Percentiles rank a stretch among this genome's conserved stretches.
These are phyloP conservation scores for Nipponacmea schrenckii DNA, from an alignment of 2,888 invertebrate species.

Conservation along the genomic window DNA sequence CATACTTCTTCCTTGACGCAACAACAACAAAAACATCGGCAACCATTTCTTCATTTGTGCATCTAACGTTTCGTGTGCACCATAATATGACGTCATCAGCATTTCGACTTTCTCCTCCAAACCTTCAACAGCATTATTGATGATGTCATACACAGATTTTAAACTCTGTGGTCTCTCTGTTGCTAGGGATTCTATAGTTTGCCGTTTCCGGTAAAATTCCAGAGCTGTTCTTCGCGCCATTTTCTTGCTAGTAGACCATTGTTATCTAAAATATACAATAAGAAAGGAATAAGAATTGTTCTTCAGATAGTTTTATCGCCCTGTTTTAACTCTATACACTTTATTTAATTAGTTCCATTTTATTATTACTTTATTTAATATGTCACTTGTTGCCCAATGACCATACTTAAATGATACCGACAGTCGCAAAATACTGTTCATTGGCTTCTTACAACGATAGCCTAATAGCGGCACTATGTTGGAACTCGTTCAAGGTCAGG, in stretches of 20 bases:
- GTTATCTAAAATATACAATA: neutral
- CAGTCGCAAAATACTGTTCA: too few relatives aligned
- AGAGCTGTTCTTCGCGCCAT: slow-evolving; percentile 54
- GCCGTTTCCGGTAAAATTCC: slow-evolving; percentile 54
- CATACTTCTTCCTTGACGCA: slow-evolving; percentile 22
- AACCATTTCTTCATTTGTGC: slow-evolving; percentile 48
- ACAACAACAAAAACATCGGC: slow-evolving; percentile 38
- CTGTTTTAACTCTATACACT: too few relatives aligned
- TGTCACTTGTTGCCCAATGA: too few relatives aligned
- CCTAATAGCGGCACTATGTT: too few relatives aligned
- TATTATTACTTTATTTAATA: too few relatives aligned
- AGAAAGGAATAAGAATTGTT: neutral
- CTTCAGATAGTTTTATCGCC: too few relatives aligned
- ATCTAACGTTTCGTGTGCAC: slow-evolving; percentile 41
- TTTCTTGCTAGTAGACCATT: neutral
- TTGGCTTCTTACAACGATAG: too few relatives aligned
- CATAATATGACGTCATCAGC: slow-evolving; percentile 47
- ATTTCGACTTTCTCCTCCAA: slow-evolving; percentile 43
- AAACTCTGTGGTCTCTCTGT: slow-evolving; percentile 56
- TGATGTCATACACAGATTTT: slow-evolving; percentile 49
- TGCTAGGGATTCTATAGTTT: slow-evolving; percentile 48
- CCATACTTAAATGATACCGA: too few relatives aligned
- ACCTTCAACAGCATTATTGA: slow-evolving; percentile 39
- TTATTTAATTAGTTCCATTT: too few relatives aligned
- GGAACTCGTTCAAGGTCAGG: too few relatives aligned